Base-by-base conservation (phyloP, 2,888 invertebrate genomes). In the Tholera decimalis region DNA sequence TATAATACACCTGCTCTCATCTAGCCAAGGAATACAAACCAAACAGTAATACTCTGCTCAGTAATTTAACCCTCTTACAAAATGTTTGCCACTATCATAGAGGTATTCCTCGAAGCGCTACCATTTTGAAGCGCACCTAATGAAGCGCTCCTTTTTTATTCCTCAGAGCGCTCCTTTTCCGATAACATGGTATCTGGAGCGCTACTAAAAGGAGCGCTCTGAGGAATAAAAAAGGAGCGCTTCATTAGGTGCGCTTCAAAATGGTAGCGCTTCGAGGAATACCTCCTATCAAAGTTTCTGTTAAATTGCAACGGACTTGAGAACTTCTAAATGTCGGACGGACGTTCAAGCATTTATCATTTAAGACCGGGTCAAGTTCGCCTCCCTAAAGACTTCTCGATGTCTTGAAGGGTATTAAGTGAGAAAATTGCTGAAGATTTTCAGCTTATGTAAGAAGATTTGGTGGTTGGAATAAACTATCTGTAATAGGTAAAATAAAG, bases 311-410 rank as follows among this genome's bases (percentile, higher is more conserved):
- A 26, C 22, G n/a, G 22, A 33, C 75, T 68, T 54, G 9, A 5
- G 49, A 75, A 69, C 43, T 59, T 49, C 47, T 20, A 9, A 49
- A 39, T 49, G 49, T 49, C 22, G 11, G 43, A 30, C 30, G 28
- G 46, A 43, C 58, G 49, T 33, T 20, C 8, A n/a, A 33, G 39
- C 69, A 75, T 71, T 59, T 35, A 71, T 71, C 39, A 75, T 71
- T 68, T 33, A 58, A 15, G 28, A 24, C 44, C 30, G 28, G 60
- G 69, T 75, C 75, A 49, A 75, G 74, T 67, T 30, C 15, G 15
- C 4, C 22, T 55, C 66, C 30, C 73, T 35, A 9, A 46, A 47
- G 54, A 68, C 47, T 73, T 53, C 41, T 30, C 28, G 30, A 64
- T 53, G 28, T 35, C 65, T 73, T 46, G 47, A 20, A 65, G 8